Percentiles rank a stretch among this genome's conserved stretches.
Evolutionary conservation across 2,797 vertebrate genomes (phyloP).

Genomic region (Spinus olivaceus): DNA sequence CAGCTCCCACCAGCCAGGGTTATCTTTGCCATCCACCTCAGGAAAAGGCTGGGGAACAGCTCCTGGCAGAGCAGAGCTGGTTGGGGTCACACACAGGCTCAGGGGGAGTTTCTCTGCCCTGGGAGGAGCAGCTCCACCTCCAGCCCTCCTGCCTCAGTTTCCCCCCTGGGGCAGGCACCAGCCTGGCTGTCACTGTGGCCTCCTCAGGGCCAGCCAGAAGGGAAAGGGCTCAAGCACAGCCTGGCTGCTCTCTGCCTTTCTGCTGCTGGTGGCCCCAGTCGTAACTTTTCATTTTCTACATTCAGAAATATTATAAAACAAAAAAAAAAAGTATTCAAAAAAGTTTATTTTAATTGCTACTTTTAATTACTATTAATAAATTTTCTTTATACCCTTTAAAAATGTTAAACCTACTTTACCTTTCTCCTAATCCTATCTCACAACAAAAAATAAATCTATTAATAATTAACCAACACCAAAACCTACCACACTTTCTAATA

Average conservation of each 20-base stretch:
- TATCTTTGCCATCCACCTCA: background rate
- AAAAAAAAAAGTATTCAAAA: background rate
- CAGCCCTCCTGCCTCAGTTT: background rate
- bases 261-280: background rate
- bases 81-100: background rate
- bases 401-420: background rate
- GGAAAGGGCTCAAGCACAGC: background rate
- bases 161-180: fast-evolving
- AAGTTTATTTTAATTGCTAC: background rate
- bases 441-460: background rate
- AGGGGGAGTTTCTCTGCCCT: background rate
- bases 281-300: background rate
- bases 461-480: background rate
- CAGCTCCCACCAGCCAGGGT: conserved; percentile 35
- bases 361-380: background rate
- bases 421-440: background rate
- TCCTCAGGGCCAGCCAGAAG: background rate
- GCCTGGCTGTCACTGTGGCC: background rate
- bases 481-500: background rate
- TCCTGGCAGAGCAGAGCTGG: background rate
- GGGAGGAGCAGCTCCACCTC: background rate
- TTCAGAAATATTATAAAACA: background rate
- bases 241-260: background rate
- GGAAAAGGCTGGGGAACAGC: background rate
- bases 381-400: background rate